Evolutionary conservation across 1,140 invertebrate genomes (phyloP), one percentile per base, ranked within the genome.

Genomic region (Epicauta chinensis): DNA sequence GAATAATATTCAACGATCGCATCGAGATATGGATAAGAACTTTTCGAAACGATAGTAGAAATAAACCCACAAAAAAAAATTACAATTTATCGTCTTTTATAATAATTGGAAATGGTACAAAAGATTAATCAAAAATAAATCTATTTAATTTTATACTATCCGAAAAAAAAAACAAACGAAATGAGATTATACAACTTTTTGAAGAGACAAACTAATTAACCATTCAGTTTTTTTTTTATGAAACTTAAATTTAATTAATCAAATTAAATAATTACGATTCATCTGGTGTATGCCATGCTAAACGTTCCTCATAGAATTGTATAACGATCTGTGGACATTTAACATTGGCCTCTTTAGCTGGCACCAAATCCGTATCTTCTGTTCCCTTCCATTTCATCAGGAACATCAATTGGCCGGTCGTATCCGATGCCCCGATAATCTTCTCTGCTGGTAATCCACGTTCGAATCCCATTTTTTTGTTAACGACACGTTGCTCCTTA

Each of bases 361-460:
- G 87, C 2, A 97, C 93, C 17, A 97, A 71, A 70, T 97, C 94
- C 0, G 93, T 93, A 68, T 97, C 93, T 69, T 97, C 93, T 7
- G 88, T 91, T 43, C 91, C 91, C 71, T 94, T 93, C 93, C 93
- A 98, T 71, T 97, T 97, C 87, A 98, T 96, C 0, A 98, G 75
- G 69, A 97, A 97, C 91, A 97, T 95, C 0, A 98, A 71, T 69
- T 96, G 89, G 0, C 93, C 94, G 47, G 87, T 91, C 13, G 91
- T 92, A 69, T 97, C 93, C 52, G 94, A 97, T 4, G 93, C 94
- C 52, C 92, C 93, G 65, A 97, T 91, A 52, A 97, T 97, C 69
- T 91, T 89, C 60, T 97, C 93, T 3, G 93, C 91, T 46, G 93
- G 87, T 4, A 97, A 72, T 9, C 89, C 89, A 61, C 92, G 77